Conservation (phyloP, 2,888 invertebrate species). For the Protula sp. region DNA sequence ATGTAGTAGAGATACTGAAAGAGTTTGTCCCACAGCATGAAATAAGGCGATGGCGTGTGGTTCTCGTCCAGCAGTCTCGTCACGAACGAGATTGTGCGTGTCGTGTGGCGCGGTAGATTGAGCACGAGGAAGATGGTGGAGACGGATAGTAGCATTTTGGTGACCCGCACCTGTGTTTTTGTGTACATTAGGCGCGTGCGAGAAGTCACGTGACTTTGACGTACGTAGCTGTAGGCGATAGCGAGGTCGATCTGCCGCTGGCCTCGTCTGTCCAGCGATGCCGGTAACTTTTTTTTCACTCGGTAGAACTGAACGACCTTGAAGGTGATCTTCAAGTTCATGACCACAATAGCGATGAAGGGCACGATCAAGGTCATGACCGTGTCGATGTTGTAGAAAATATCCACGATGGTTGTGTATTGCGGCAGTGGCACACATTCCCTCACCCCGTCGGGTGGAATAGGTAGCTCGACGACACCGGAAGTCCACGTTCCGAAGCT, state of each 20-base stretch:
- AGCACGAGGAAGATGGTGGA: conserved; percentile 17
- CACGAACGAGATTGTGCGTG: conserved; percentile 10
- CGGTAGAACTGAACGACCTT: conserved; percentile 14
- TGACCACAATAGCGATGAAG: conserved; percentile 14
- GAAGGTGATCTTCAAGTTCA: conserved; percentile 16
- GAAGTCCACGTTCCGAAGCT: conserved; percentile 33
- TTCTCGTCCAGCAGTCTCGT: conserved; percentile 6
- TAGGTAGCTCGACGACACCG: conserved; percentile 5
- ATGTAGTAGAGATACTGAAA: conserved; percentile 15
- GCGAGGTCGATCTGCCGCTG: background rate
- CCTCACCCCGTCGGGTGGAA: background rate
- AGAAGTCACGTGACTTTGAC: background rate
- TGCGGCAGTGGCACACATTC: conserved; percentile 14
- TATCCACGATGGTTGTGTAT: conserved; percentile 8
- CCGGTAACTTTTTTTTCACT: background rate
- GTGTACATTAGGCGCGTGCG: conserved; percentile 6
- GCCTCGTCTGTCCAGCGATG: background rate
- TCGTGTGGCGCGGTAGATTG: conserved; percentile 16
- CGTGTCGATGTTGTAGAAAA: conserved; percentile 15
- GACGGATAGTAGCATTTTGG: conserved; percentile 18
- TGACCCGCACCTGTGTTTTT: conserved; percentile 11
- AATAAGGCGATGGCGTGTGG: conserved; percentile 1
- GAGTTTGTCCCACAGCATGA: conserved; percentile 10
- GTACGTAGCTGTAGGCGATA: background rate
- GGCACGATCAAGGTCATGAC: conserved; percentile 18